Base-by-base conservation (phyloP, 1,140 invertebrate species). In the Meloidogyne exigua region DNA sequence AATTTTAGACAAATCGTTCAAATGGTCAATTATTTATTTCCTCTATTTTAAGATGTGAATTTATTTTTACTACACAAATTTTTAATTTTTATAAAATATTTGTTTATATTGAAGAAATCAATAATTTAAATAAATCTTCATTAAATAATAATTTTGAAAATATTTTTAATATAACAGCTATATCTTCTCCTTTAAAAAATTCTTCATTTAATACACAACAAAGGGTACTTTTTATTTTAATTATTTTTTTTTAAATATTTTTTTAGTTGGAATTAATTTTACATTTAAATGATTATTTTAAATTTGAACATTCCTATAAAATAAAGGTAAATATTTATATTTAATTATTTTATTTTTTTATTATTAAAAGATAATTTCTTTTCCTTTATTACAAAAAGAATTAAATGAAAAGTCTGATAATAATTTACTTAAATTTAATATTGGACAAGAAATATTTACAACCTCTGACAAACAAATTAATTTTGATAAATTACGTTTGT, bases 11-110 rank as follows among this genome's bases (percentile, higher is more conserved):
- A 42, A 68, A 68, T 42, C 66, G 39, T 36, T 23, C 21, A 42
- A 68, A 68, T n/a, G 66, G 66, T 18, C 66, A 68, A 18, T 68
- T 68, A 42, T 68, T 68, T 42, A 68, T 68, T 42, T 68, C 66
- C n/a, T 2, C 66, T 21, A 32, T 68, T 42, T 32, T 42, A 68
- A 32, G 66, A 68, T 68, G 21, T 5, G 28, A 68, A 68, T 68
- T 68, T 68, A 7, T 18, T 18, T 68, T 21, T 21, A 36, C 4
- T n/a, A 1, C 13, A 57, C 13, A 32, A 32, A 32, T 57, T 57
- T 57, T 57, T 57, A 57, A 57, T 57, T 57, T n/a, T n/a, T 57
- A 57, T n/a, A 57, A 57, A 57, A 57, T 57, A 57, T 57, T 57
- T 57, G 4, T 57, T 57, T 57, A 57, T 57, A 57, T 57, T 21